Evolutionary conservation across 2,113 vertebrate genomes (phyloP).

Genomic region (Alligator mississippiensis): DNA sequence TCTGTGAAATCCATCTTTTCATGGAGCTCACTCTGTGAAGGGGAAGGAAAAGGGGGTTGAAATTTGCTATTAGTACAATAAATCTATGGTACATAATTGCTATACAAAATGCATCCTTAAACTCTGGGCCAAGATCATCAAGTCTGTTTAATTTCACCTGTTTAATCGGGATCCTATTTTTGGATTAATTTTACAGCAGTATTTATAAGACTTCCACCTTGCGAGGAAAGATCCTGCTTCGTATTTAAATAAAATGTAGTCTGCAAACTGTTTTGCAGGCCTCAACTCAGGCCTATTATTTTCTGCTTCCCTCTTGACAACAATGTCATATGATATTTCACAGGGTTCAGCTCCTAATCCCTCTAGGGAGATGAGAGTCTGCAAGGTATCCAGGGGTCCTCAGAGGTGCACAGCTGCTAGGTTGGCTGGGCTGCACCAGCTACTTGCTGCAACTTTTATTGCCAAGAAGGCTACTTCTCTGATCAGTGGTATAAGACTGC

Average conservation of each 20-base stretch:
- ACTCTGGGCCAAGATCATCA: neutral
- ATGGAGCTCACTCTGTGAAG: fast-evolving
- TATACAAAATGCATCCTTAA: neutral
- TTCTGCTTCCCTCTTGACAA: no score
- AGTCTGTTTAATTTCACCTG: neutral
- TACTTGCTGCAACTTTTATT: no score
- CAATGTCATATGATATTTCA: no score
- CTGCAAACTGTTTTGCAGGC: neutral
- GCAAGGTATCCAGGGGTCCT: no score
- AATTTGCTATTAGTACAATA: neutral
- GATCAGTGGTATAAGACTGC: no score
- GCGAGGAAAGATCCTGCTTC: neutral
- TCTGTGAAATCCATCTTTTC: conserved; percentile 90
- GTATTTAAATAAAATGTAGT: neutral
- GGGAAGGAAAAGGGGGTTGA: no score
- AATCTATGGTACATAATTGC: neutral
- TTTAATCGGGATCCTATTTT: neutral
- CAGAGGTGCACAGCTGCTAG: no score
- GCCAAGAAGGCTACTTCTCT: no score
- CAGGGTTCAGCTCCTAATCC: no score
- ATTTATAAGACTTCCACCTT: neutral
- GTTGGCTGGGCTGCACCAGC: no score
- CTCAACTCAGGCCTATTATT: neutral
- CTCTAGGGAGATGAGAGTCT: no score
- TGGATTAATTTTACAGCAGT: neutral